Evolutionary conservation across 2,888 invertebrate genomes (phyloP), one percentile per base, ranked within the genome.

Genomic region (Uropetala carovei): DNA sequence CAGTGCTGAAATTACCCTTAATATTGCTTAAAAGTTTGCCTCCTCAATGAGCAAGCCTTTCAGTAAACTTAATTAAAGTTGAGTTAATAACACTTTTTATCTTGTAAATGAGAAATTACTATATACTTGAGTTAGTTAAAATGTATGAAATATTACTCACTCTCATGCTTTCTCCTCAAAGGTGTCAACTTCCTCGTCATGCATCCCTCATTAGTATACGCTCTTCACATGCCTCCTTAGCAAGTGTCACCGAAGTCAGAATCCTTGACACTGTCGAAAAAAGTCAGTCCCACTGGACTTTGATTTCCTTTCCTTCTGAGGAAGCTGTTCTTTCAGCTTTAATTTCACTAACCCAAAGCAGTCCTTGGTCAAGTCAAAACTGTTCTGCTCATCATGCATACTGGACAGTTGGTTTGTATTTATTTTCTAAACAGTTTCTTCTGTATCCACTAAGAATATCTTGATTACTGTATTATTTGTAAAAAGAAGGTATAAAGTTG

Each of bases 331-430:
- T 82, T 14, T 83, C 64, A 30, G 92, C 92, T 43, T 84, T 83
- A 13, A 84, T 64, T 27, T 83, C 82, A 30, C 30, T 92, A 16
- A 86, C 89, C n/a, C 89, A 89, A 64, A 89, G 89, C 43, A 89
- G 89, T 60, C 89, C 89, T 64, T 89, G 89, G 89, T 89, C 89
- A 64, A 89, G 43, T 27, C 56, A 82, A 30, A 93, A 93, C 81
- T 59, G 91, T 56, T 91, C 92, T 4, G 57, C 92, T 43, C 68
- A 84, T 89, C 93, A 93, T 81, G 93, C 93, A 11, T 92, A 93
- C 86, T 93, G 93, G 93, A 93, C 93, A 1, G 92, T 93, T 82
- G 93, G 93, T 93, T 59, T 59, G 91, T 58, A 89, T 64, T 43
- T 30, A 7, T 18, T 11, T 22, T n/a, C 27, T 22, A 57, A 56